phyloP scores from a whole-genome alignment of 2,797 vertebrate genomes.

The Bradypus variegatus region DNA sequence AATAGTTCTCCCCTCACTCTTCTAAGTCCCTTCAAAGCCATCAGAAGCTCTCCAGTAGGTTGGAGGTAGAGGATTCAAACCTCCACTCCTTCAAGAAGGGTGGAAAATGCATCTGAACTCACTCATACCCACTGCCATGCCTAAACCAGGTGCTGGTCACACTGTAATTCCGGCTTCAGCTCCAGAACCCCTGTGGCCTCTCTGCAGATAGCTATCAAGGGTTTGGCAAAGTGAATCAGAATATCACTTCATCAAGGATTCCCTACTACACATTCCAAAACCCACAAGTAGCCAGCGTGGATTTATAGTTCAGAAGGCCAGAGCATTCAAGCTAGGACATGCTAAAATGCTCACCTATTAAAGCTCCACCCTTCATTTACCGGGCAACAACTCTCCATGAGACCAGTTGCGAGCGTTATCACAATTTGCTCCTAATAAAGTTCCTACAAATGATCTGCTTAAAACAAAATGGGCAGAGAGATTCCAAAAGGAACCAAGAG shows the following conservation, averaged over 20 bases:
- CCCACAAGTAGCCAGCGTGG: background rate
- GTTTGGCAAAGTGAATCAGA: background rate
- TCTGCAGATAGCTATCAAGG: background rate
- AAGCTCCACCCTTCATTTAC: background rate
- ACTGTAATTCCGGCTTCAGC: background rate
- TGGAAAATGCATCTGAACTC: background rate
- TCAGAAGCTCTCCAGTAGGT: background rate
- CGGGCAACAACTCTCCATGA: background rate
- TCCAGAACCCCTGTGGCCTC: background rate
- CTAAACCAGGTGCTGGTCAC: background rate
- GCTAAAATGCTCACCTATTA: background rate
- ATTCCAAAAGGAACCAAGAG: too few species aligned
- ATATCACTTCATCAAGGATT: background rate
- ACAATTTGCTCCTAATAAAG: background rate
- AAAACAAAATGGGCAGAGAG: constrained; percentile 12
- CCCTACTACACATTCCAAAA: background rate
- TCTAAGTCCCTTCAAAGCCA: background rate
- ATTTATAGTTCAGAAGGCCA: background rate
- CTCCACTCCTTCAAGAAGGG: background rate
- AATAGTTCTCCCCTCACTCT: background rate
- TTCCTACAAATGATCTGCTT: background rate
- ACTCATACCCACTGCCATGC: background rate
- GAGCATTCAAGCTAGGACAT: background rate
- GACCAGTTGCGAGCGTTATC: background rate
- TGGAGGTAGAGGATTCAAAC: background rate